These are phyloP conservation scores for Chloropsis hardwickii DNA, from an alignment of 2,113 vertebrate genomes.

Conservation along the genomic window DNA sequence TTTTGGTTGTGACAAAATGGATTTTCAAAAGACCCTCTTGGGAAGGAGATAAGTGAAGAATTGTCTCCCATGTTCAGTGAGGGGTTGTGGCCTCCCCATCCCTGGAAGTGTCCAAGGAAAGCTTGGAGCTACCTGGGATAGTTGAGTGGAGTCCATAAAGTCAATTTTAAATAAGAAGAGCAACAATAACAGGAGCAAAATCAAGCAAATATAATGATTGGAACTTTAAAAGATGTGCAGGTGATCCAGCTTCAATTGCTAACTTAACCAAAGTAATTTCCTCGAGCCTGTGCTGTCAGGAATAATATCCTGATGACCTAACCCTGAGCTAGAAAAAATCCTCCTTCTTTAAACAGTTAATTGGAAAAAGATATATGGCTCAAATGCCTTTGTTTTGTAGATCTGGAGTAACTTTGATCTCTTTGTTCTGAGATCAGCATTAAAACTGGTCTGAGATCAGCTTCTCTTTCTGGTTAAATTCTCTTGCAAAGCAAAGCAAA, in stretches of 20 bases:
- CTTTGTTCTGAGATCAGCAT: neutral
- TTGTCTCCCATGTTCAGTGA: neutral
- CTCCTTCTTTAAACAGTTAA: neutral
- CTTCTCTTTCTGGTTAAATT: neutral
- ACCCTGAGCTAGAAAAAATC: neutral
- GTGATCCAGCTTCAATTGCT: neutral
- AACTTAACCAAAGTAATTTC: neutral
- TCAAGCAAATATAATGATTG: neutral
- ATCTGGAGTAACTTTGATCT: neutral
- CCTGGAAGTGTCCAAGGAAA: neutral
- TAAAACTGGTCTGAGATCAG: neutral
- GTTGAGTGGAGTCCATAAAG: neutral
- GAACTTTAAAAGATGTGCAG: neutral
- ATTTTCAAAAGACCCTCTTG: neutral
- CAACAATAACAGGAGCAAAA: neutral
- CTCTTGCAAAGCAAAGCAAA: neutral
- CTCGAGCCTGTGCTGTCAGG: neutral
- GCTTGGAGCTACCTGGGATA: neutral
- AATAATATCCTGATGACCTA: constrained; percentile 12
- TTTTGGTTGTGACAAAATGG: neutral
- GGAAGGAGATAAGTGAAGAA: neutral
- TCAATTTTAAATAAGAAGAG: neutral
- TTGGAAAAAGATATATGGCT: neutral
- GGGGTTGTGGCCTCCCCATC: neutral
- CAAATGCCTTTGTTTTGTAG: neutral